Conservation (phyloP, 1,140 invertebrate genomes). For the Diplogasteroides magnus region DNA sequence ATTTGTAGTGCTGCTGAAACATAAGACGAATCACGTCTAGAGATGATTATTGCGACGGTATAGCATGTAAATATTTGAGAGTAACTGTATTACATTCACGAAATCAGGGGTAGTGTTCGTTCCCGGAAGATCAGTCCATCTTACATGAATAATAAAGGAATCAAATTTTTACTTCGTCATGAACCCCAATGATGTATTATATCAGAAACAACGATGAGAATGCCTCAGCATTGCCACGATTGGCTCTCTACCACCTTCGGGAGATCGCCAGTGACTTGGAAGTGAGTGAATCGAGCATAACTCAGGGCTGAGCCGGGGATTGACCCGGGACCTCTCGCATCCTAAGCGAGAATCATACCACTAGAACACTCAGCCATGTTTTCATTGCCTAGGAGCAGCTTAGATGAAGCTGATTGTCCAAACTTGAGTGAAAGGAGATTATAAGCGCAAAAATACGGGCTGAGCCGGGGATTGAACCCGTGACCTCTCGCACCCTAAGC, state of each 20-base stretch:
- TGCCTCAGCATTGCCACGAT: not conserved
- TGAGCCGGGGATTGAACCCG: conserved; percentile 35
- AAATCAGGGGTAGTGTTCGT: too few relatives aligned
- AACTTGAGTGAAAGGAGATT: too few relatives aligned
- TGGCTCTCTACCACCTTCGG: not conserved
- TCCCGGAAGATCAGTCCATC: too few relatives aligned
- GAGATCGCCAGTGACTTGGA: not conserved
- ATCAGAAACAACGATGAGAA: not conserved
- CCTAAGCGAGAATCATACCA: conserved; percentile 1
- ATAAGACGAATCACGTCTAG: too few relatives aligned
- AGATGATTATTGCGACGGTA: too few relatives aligned
- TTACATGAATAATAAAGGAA: too few relatives aligned
- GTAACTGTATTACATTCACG: too few relatives aligned
- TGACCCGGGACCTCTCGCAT: not conserved
- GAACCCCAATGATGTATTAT: too few relatives aligned
- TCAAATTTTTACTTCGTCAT: too few relatives aligned
- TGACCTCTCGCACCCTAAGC: conserved; percentile 43
- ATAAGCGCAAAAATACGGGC: conserved; percentile 6
- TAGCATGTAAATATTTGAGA: too few relatives aligned
- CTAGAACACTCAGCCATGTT: not conserved
- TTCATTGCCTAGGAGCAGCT: not conserved
- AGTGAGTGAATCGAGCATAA: not conserved
- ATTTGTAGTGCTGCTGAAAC: too few relatives aligned
- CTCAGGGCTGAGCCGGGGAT: not conserved
- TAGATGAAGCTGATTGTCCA: too few relatives aligned